A percentile compares a stretch with the other conserved stretches of the same genome.
These are phyloP conservation scores for Fragum fragum DNA, from an alignment of 2,888 invertebrate genomes.

Conservation along the genomic window DNA sequence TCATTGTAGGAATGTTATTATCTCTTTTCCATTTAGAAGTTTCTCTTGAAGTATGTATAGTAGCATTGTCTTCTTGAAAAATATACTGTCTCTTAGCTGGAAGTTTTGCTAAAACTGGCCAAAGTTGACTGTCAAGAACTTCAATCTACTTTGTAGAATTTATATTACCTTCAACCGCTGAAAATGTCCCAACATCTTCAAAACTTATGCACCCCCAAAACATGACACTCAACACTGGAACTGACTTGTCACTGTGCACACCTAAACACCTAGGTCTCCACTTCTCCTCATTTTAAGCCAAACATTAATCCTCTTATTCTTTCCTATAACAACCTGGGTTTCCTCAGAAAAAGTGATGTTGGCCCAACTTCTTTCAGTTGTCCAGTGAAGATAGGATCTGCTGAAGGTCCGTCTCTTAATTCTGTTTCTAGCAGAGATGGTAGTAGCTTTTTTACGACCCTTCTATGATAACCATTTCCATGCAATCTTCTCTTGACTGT, in stretches of 20 bases:
- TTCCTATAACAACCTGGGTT: conserved; percentile 7
- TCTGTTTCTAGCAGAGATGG: conserved; percentile 14
- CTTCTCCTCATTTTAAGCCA: too few relatives aligned
- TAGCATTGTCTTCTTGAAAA: conserved; percentile 31
- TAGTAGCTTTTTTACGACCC: conserved; percentile 27
- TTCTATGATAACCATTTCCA: conserved; percentile 29
- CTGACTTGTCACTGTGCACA: too few relatives aligned
- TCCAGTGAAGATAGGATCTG: conserved; percentile 30
- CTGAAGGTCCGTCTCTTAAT: conserved; percentile 18
- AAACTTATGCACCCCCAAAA: too few relatives aligned
- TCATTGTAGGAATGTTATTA: conserved; percentile 21
- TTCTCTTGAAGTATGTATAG: conserved; percentile 16
- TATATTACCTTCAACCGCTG: too few relatives aligned
- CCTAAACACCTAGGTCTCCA: too few relatives aligned
- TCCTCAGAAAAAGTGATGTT: conserved; percentile 22
- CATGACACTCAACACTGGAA: conserved; percentile 8
- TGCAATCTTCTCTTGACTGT: conserved; percentile 31
- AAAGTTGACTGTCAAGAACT: too few relatives aligned
- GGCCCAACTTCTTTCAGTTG: background rate
- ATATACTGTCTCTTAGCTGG: conserved; percentile 17
- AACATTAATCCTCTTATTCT: background rate
- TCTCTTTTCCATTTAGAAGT: conserved; percentile 24
- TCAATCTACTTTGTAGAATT: too few relatives aligned
- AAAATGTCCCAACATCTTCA: too few relatives aligned
- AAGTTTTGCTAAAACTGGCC: conserved; percentile 17